These are phyloP conservation scores for Linnaemya vulpina DNA, from an alignment of 2,888 invertebrate genomes.

Conservation along the genomic window DNA sequence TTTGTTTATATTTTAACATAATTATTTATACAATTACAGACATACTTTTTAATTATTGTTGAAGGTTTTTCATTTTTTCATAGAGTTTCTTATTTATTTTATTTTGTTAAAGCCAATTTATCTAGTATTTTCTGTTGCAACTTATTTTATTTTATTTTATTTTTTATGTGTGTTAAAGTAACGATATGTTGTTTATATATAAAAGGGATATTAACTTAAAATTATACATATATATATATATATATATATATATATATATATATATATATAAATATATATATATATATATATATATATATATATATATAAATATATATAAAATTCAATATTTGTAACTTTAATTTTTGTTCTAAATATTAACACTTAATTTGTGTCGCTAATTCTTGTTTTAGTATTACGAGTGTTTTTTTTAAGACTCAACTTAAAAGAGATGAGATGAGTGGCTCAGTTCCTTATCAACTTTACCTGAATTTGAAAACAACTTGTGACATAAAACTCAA, in stretches of 20 bases:
- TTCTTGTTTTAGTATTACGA: not conserved
- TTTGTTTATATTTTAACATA: constrained; percentile 1
- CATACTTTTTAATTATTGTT: constrained; percentile 63
- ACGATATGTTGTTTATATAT: constrained; percentile 41
- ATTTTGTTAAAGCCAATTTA: constrained; percentile 61
- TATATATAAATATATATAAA: not conserved
- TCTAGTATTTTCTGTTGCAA: constrained; percentile 17
- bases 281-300: not conserved
- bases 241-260: too few relatives aligned
- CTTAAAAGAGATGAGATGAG: not conserved
- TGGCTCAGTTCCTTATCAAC: too few relatives aligned
- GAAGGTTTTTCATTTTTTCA: constrained; percentile 22
- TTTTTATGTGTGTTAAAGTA: constrained; percentile 1
- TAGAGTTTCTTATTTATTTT: not conserved
- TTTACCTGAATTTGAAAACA: too few relatives aligned
- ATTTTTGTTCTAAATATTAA: constrained; percentile 13
- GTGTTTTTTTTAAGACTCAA: not conserved
- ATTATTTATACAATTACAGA: constrained; percentile 66
- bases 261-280: too few relatives aligned
- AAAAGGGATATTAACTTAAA: too few relatives aligned
- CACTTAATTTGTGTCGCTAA: not conserved
- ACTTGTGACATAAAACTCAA: too few relatives aligned
- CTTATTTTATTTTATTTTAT: constrained; percentile 13
- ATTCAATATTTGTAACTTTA: too few relatives aligned
- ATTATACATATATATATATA: too few relatives aligned